Percentiles rank a stretch among this genome's conserved stretches.
Conservation (phyloP, 2,888 invertebrate genomes). For the Dichetophora obliterata region DNA sequence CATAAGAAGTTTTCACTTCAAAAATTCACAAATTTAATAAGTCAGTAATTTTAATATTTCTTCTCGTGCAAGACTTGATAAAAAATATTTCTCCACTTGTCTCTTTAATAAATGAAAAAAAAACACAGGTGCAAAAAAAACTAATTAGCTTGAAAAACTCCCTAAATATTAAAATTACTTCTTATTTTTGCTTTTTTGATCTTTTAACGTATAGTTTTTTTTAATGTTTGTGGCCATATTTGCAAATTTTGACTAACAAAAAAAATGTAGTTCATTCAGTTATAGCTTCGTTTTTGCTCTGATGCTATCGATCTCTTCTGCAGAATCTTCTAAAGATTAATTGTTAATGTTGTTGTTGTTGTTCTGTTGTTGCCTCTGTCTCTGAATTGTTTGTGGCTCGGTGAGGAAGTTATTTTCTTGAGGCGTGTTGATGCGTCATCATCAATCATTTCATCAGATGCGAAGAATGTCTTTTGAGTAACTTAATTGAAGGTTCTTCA, state of each 20-base stretch:
- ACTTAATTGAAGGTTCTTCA: conserved; percentile 61
- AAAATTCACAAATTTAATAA: too few species aligned
- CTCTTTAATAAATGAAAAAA: too few species aligned
- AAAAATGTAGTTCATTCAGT: too few species aligned
- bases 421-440: conserved; percentile 13
- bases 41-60: too few species aligned
- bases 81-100: not conserved
- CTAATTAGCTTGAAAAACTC: not conserved
- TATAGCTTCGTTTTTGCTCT: too few species aligned
- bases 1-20: too few species aligned
- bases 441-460: conserved; percentile 22
- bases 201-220: not conserved
- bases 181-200: not conserved
- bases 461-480: conserved; percentile 43
- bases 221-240: not conserved
- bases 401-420: not conserved
- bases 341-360: too few species aligned
- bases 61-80: not conserved
- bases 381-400: not conserved
- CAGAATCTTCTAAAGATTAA: too few species aligned
- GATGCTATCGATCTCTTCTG: too few species aligned
- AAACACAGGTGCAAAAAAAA: not conserved
- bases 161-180: too few species aligned
- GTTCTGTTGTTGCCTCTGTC: not conserved
- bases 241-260: too few species aligned